A percentile compares a stretch with the other conserved stretches of the same genome.
Evolutionary conservation across 1,140 invertebrate genomes (phyloP).

Genomic region (Spodoptera frugiperda): DNA sequence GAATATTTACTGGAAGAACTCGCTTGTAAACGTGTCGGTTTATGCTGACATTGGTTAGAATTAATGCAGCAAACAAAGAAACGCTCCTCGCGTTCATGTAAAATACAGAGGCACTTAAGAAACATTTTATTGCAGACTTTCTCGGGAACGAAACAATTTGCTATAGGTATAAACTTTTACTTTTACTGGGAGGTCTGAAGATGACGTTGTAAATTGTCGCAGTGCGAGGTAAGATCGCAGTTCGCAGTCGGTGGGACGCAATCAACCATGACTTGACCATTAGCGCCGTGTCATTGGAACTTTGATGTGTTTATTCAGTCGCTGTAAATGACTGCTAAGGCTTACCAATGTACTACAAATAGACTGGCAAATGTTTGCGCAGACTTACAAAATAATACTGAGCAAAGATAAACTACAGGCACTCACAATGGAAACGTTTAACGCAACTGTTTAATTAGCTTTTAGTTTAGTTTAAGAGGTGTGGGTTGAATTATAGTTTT

Average conservation of each 20-base stretch:
- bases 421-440: background rate
- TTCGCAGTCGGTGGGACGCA: constrained; percentile 21
- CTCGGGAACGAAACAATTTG: constrained; percentile 9
- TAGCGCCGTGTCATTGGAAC: constrained; percentile 40
- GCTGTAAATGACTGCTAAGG: constrained; percentile 6
- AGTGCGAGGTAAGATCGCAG: constrained; percentile 12
- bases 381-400: background rate
- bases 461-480: background rate
- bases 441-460: constrained; percentile 16
- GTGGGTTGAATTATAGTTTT: background rate
- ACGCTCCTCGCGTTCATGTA: background rate
- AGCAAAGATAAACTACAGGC: background rate
- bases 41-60: background rate
- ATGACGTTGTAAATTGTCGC: constrained; percentile 44
- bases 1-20: constrained; percentile 5
- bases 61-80: background rate
- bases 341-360: constrained; percentile 1
- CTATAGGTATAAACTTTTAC: constrained; percentile 8
- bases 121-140: background rate
- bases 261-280: constrained; percentile 45
- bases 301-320: constrained; percentile 42
- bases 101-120: constrained; percentile 3
- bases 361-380: background rate
- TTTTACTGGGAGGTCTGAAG: constrained; percentile 31
- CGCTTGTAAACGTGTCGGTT: background rate